Evolutionary conservation across 2,113 vertebrate species (phyloP).

Genomic region (Xenopus tropicalis): DNA sequence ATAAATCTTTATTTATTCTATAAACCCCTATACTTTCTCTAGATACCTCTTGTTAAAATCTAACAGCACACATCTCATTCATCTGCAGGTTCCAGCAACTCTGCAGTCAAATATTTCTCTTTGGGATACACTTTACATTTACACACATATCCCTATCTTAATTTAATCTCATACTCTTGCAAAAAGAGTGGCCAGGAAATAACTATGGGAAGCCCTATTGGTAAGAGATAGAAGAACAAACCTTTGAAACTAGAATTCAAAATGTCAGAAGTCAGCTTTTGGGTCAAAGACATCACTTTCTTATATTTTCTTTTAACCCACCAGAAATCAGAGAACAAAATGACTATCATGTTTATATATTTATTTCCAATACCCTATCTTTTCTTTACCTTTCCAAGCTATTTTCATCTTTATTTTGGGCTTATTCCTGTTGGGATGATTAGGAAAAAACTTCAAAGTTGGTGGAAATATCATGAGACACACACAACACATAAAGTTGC

Average conservation of each 20-base stretch:
- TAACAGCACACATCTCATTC: too few relatives aligned
- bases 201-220: conserved; percentile 13
- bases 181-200: neutral
- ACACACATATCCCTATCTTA: conserved; percentile 28
- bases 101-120: neutral
- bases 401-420: conserved; percentile 31
- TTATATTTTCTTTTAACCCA: conserved; percentile 13
- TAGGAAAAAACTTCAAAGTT: conserved; percentile 18
- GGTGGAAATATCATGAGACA: conserved; percentile 27
- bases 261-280: conserved; percentile 27
- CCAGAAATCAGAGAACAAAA: conserved; percentile 36
- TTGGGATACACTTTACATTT: conserved; percentile 25
- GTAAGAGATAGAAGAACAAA: conserved; percentile 15
- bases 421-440: conserved; percentile 20
- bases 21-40: too few relatives aligned
- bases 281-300: conserved; percentile 24
- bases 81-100: neutral
- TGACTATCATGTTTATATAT: conserved; percentile 25
- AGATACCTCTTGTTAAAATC: too few relatives aligned
- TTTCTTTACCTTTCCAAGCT: conserved; percentile 6
- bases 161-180: conserved; percentile 24
- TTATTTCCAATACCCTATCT: conserved; percentile 17
- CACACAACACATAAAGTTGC: neutral
- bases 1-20: too few relatives aligned
- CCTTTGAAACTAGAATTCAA: conserved; percentile 28